Evolutionary conservation across 2,113 vertebrate genomes (phyloP).

Genomic region (Cavia aperea): DNA sequence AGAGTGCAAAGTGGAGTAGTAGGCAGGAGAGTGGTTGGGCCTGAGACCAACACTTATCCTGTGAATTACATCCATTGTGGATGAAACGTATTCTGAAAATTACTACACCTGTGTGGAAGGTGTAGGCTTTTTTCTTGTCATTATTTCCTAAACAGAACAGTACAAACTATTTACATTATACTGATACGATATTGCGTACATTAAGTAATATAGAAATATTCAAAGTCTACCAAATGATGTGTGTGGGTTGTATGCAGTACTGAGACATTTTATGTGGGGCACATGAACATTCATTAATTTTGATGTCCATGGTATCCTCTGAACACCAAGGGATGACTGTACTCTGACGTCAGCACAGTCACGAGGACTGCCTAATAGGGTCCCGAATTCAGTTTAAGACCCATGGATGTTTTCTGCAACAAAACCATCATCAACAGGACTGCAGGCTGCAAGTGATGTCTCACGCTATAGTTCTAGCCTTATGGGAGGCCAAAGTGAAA

Average conservation of each 20-base stretch:
- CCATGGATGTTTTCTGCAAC: not conserved
- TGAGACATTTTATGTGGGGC: not conserved
- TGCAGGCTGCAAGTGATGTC: not conserved
- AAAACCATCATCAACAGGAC: not conserved
- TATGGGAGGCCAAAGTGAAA: not conserved
- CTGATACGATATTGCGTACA: not conserved
- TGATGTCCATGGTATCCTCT: not conserved
- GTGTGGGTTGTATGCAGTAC: not conserved
- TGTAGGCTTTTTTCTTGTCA: not conserved
- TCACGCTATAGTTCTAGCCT: not conserved
- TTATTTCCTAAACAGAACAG: not conserved
- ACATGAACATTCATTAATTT: not conserved
- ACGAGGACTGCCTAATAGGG: rapidly evolving
- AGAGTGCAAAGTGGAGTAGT: not conserved
- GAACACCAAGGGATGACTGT: not conserved
- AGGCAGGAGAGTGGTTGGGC: not conserved
- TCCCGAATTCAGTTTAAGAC: no score
- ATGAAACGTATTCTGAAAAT: not conserved
- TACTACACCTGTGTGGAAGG: not conserved
- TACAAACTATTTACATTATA: no score
- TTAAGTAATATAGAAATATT: not conserved
- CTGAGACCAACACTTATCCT: no score
- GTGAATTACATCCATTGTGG: not conserved
- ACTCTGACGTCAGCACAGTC: not conserved
- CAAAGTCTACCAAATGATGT: not conserved